Evolutionary conservation across 2,113 vertebrate genomes (phyloP), one percentile per base, ranked within the genome.

Genomic region (Willisornis vidua): DNA sequence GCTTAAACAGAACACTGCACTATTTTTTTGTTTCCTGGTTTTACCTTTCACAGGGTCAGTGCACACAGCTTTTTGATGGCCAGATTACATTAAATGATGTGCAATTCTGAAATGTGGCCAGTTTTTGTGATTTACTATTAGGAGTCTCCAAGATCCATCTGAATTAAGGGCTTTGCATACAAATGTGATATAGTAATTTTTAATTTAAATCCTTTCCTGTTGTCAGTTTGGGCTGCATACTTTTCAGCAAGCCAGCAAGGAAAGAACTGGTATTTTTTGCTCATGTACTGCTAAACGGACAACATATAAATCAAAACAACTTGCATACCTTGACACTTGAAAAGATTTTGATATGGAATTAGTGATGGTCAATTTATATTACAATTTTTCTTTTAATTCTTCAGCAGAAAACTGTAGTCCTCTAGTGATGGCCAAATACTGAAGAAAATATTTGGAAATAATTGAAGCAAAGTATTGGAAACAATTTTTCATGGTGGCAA

Each of bases 181-280:
- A 4, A 57, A 62, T 24, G 19, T 57, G 55, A 68, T 37, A 68
- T 10, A 23, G 11, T 35, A 62, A 33, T 43, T 55, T 76, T 55
- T 63, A 22, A 76, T 76, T 70, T 70, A 62, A 49, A 70, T 76
- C 39, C 76, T 78, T 78, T 58, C n/a, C 52, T 81, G 20, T 45
- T 92, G 39, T 49, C 52, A 72, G 29, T 71, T 81, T 68, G 41
- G 54, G 28, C 10, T 59, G 19, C 28, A 43, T 10, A 22, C 23
- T 77, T 87, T 79, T 57, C 79, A 94, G 62, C 29, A 79, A 73
- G 19, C 16, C 37, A 85, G 31, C n/a, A 85, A 82, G 35, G 10
- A 61, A 72, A 82, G 24, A 91, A 75, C 13, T 29, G 10, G 0
- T 46, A 68, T 61, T 89, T 94, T 57, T 45, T 78, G 15, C 15